Conservation (phyloP, 2,113 vertebrate genomes). For the Trichechus manatus region DNA sequence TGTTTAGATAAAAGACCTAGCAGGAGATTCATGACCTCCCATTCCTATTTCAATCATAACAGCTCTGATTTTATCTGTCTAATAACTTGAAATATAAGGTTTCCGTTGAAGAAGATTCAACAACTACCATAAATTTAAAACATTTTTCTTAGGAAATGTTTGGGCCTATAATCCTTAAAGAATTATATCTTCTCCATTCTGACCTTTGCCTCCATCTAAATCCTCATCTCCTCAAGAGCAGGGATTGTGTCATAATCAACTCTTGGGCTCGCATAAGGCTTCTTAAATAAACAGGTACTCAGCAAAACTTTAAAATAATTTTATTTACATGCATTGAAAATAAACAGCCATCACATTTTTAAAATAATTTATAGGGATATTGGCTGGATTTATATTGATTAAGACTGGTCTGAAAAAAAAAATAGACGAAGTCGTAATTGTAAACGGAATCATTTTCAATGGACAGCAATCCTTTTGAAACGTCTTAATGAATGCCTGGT, state of each 20-base stretch:
- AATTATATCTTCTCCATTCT: background rate
- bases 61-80: background rate
- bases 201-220: background rate
- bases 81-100: background rate
- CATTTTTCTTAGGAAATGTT: background rate
- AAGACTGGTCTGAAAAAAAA: background rate
- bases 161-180: background rate
- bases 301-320: background rate
- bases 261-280: background rate
- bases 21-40: background rate
- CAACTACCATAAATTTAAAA: background rate
- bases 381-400: slow-evolving; percentile 52
- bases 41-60: background rate
- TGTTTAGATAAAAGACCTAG: background rate
- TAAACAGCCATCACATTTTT: background rate
- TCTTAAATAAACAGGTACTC: background rate
- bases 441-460: slow-evolving; percentile 46
- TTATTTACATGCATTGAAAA: slow-evolving; percentile 33
- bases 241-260: background rate
- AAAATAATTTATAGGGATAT: background rate
- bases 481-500: background rate
- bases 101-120: background rate
- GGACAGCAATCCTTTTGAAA: slow-evolving; percentile 9
- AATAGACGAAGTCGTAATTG: background rate
- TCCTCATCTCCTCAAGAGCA: background rate